phyloP scores from a whole-genome alignment of 2,113 vertebrate species.

The Dipodomys spectabilis region DNA sequence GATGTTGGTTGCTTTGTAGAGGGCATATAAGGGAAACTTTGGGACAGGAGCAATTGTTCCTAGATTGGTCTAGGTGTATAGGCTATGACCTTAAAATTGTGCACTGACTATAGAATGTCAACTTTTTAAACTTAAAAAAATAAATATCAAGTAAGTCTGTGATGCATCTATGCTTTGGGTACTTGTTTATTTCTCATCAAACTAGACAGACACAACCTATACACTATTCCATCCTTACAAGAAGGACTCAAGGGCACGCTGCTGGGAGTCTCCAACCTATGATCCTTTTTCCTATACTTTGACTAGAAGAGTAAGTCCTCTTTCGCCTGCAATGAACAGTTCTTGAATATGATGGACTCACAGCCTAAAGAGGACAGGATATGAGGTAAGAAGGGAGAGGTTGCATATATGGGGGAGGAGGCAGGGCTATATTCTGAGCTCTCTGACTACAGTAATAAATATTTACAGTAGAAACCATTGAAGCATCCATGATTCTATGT shows the following conservation, averaged over 20 bases:
- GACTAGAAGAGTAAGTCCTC: not conserved
- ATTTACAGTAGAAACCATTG: not conserved
- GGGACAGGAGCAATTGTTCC: not conserved
- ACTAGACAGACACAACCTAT: not conserved
- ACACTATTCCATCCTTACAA: not conserved
- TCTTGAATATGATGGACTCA: not conserved
- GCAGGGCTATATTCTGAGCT: not conserved
- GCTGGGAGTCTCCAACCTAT: not conserved
- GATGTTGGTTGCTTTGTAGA: not conserved
- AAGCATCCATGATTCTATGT: accelerated
- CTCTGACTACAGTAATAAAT: not conserved
- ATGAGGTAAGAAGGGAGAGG: not conserved
- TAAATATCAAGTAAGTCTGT: not conserved
- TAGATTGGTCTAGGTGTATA: not conserved
- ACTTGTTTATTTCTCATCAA: constrained; percentile 25
- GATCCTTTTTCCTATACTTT: not conserved
- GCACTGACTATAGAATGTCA: not conserved
- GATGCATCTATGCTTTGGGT: not conserved
- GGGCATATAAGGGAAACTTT: not conserved
- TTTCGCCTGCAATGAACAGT: not conserved
- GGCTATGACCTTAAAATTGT: not conserved
- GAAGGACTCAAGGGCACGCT: not conserved
- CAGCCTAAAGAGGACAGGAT: not conserved
- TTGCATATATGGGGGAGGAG: accelerated
- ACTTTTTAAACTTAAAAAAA: constrained; percentile 34